Evolutionary conservation across 1,140 invertebrate genomes (phyloP).

Genomic region (Drosophila bifasciata): DNA sequence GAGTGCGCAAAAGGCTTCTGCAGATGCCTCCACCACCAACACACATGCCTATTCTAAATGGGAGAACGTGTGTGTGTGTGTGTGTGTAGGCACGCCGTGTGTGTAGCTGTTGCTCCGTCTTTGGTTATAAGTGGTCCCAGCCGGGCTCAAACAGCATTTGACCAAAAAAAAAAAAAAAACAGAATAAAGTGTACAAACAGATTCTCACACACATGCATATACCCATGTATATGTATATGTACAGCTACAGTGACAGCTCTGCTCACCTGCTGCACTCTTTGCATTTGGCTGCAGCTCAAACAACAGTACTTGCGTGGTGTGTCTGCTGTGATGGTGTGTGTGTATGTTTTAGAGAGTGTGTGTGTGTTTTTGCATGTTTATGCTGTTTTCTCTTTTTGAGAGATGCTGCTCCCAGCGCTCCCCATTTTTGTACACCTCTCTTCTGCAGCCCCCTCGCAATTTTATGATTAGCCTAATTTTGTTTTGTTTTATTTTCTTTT

Average conservation of each 20-base stretch:
- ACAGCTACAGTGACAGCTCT: constrained; percentile 13
- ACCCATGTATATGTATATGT: constrained; percentile 13
- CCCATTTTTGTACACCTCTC: no score
- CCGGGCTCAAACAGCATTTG: constrained; percentile 51
- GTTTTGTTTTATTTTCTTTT: constrained; percentile 41
- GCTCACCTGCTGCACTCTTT: constrained; percentile 75
- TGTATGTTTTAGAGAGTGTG: constrained; percentile 36
- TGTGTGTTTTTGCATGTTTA: constrained; percentile 49
- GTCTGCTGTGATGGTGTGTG: no score
- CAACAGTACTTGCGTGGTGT: constrained; percentile 1
- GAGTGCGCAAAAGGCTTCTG: constrained; percentile 82
- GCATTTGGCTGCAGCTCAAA: constrained; percentile 27
- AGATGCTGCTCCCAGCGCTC: neutral
- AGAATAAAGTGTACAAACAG: constrained; percentile 48
- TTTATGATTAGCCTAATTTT: constrained; percentile 19
- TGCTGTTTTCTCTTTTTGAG: constrained; percentile 23
- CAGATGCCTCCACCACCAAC: constrained; percentile 68
- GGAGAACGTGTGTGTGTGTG: constrained; percentile 18
- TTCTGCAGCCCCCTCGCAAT: no score
- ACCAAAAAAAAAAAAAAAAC: constrained; percentile 44
- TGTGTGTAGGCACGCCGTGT: constrained; percentile 17
- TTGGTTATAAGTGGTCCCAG: constrained; percentile 35
- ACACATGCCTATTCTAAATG: constrained; percentile 33
- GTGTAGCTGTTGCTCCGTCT: constrained; percentile 37
- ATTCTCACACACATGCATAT: constrained; percentile 50